These are phyloP conservation scores for Oryzias woworae DNA, from an alignment of 2,113 vertebrate species.

Conservation along the genomic window DNA sequence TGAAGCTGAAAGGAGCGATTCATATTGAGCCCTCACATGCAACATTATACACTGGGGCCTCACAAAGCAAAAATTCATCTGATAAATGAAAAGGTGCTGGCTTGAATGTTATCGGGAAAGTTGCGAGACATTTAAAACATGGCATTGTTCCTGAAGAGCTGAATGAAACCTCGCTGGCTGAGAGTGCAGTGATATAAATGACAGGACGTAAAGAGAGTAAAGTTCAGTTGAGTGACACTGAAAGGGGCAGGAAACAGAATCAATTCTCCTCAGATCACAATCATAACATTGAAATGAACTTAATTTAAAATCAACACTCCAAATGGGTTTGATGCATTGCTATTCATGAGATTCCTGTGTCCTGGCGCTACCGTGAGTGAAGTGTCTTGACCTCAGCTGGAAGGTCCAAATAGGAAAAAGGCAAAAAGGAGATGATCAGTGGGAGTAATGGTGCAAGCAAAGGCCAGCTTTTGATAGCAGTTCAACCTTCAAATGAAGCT, in stretches of 20 bases:
- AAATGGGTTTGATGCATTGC: constrained; percentile 62
- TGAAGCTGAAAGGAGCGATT: constrained; percentile 5
- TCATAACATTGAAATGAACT: constrained; percentile 51
- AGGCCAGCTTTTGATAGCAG: constrained; percentile 2
- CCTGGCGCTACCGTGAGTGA: constrained; percentile 31
- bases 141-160: not conserved
- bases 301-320: constrained; percentile 36
- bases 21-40: not conserved
- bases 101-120: constrained; percentile 1
- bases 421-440: not conserved
- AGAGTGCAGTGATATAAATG: not conserved
- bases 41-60: constrained; percentile 3
- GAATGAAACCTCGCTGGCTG: not conserved
- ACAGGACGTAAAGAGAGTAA: not conserved
- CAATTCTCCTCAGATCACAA: constrained; percentile 16
- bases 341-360: constrained; percentile 78
- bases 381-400: constrained; percentile 57
- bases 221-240: not conserved
- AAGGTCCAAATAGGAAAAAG: constrained; percentile 32
- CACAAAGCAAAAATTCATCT: not conserved
- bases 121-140: constrained; percentile 1
- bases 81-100: constrained; percentile 9
- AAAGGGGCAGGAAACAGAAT: not conserved
- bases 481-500: constrained; percentile 16
- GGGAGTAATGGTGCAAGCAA: not conserved